Base-by-base conservation (phyloP, 2,113 vertebrate genomes). In the Gymnarchus niloticus region DNA sequence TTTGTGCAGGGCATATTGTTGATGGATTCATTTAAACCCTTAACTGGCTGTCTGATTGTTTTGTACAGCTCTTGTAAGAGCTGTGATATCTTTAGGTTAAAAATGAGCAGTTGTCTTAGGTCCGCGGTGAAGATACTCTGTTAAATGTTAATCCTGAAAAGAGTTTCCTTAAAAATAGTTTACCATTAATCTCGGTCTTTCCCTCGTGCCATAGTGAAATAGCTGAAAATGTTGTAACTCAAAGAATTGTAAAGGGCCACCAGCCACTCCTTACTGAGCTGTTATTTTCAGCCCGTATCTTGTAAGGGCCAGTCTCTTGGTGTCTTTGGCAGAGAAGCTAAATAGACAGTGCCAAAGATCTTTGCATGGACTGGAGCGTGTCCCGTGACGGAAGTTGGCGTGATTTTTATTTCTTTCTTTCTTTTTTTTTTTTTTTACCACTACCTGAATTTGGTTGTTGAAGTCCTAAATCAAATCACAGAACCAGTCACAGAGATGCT, bases 61-160 rank as follows among this genome's bases (percentile, higher is more conserved):
- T 73, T 73, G 28, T 73, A 19, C 28, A 1, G 12, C 33, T 73
- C 37, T 73, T n/a, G 44, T 49, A 7, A 12, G 17, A 44, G 12
- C 19, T 44, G 17, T 19, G 8, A 3, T 41, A 51, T 54, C 12
- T 28, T n/a, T 54, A 28, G 3, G 49, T 54, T 48, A 82, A 54
- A 82, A 52, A 28, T 82, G 2, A 33, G 28, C 54, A 41, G 10
- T 19, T 1, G 51, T 56, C 5, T 57, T 2, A 21, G 12, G 12
- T n/a, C n/a, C n/a, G n/a, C 65, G 14, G 33, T 73, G 65, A 41
- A 33, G 19, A 73, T 4, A 37, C 23, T 49, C 48, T n/a, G 23
- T 23, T 80, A 80, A 80, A 80, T 80, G 46, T 48, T 80, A 49
- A 80, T 48, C 19, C 44, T 80, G 77, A 51, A 81, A 81, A 25